phyloP scores from a whole-genome alignment of 2,888 invertebrate species.

The Pristionchus exspectatus region DNA sequence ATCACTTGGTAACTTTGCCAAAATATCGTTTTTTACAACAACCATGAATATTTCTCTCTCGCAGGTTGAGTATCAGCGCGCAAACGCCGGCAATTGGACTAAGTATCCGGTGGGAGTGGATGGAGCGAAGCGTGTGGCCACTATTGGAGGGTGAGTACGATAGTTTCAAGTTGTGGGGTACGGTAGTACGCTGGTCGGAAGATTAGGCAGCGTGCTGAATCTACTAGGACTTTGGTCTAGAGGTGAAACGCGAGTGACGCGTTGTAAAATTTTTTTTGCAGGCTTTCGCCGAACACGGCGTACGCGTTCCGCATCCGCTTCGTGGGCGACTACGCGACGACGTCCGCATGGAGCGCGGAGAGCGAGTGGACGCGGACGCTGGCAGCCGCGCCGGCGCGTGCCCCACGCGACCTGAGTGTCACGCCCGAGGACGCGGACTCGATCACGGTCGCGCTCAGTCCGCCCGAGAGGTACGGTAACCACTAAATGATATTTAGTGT shows the following conservation, averaged over 20 bases:
- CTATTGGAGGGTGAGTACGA: slow-evolving; percentile 37
- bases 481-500: not conserved
- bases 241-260: not conserved
- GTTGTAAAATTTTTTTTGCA: slow-evolving; percentile 56
- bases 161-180: not conserved
- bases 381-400: slow-evolving; percentile 91
- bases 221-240: too few relatives aligned
- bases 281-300: slow-evolving; percentile 89
- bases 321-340: slow-evolving; percentile 92
- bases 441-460: not conserved
- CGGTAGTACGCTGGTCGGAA: not conserved
- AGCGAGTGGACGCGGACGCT: slow-evolving; percentile 91
- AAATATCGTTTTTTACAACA: too few relatives aligned
- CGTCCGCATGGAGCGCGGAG: slow-evolving; percentile 92
- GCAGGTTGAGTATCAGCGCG: slow-evolving; percentile 71
- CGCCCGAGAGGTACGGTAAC: slow-evolving; percentile 41
- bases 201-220: too few relatives aligned
- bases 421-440: slow-evolving; percentile 49
- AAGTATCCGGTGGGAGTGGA: slow-evolving; percentile 28
- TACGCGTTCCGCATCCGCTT: slow-evolving; percentile 90
- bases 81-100: slow-evolving; percentile 74
- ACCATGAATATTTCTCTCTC: too few relatives aligned
- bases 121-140: not conserved
- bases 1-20: too few relatives aligned
- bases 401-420: slow-evolving; percentile 81